Conservation (phyloP, 2,888 invertebrate species). For the Trilocha varians region DNA sequence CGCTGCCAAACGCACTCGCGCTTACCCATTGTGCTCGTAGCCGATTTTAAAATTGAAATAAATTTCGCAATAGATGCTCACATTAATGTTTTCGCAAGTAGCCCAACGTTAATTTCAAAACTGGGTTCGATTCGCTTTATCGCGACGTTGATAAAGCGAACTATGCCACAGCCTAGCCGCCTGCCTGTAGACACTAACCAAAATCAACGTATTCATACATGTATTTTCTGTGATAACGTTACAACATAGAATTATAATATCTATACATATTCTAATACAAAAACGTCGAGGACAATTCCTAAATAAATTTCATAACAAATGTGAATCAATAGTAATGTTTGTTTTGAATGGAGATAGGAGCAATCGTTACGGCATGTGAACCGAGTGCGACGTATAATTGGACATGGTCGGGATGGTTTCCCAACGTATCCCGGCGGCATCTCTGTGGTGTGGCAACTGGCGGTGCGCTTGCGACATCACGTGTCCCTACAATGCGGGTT, state of each 20-base stretch:
- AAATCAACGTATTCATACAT: neutral
- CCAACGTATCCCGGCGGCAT: conserved; percentile 68
- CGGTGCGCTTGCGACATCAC: conserved; percentile 57
- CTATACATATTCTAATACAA: neutral
- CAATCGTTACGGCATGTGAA: conserved; percentile 44
- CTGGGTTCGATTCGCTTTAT: conserved; percentile 67
- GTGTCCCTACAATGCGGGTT: conserved; percentile 68
- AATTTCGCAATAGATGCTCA: conserved; percentile 72
- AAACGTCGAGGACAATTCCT: neutral
- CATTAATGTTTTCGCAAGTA: conserved; percentile 74
- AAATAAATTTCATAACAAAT: neutral
- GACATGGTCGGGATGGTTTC: conserved; percentile 68
- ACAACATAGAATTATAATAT: neutral
- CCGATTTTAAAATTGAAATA: conserved; percentile 68
- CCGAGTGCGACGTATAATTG: conserved; percentile 65
- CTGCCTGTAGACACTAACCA: neutral
- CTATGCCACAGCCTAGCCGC: conserved; percentile 43
- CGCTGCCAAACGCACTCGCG: too few species aligned
- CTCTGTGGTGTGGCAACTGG: conserved; percentile 58
- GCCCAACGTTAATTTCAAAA: conserved; percentile 70
- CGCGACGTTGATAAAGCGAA: conserved; percentile 64
- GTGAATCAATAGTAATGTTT: neutral
- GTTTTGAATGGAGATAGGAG: conserved; percentile 15
- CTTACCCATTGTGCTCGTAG: conserved; percentile 46
- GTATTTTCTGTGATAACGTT: neutral